Conservation (phyloP, 2,888 invertebrate species). For the Azorinus chamasolen region DNA sequence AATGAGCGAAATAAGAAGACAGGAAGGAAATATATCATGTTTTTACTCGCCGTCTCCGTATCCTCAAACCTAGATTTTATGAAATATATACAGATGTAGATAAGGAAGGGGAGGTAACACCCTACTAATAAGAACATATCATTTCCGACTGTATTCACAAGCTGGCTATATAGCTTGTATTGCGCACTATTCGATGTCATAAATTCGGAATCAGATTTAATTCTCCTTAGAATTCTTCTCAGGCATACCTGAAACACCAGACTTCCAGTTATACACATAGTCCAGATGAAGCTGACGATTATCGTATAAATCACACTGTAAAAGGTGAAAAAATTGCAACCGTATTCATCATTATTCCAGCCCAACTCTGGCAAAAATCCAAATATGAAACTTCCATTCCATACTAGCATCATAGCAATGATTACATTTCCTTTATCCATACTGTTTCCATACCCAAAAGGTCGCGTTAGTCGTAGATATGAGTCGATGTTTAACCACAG, state of each 20-base stretch:
- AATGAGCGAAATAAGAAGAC: slow-evolving; percentile 74
- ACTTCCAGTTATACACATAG: slow-evolving; percentile 57
- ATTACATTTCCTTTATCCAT: slow-evolving; percentile 79
- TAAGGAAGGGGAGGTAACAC: slow-evolving; percentile 72
- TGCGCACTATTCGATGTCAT: slow-evolving; percentile 62
- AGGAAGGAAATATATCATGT: slow-evolving; percentile 71
- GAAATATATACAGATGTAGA: slow-evolving; percentile 68
- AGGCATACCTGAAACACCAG: slow-evolving; percentile 59
- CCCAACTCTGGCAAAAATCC: slow-evolving; percentile 82
- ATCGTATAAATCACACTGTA: slow-evolving; percentile 69
- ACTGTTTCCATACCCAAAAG: slow-evolving; percentile 62
- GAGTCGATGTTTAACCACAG: slow-evolving; percentile 77
- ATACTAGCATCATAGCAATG: slow-evolving; percentile 75
- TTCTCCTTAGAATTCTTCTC: slow-evolving; percentile 21
- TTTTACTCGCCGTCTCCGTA: slow-evolving; percentile 38
- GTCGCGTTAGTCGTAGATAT: slow-evolving; percentile 70
- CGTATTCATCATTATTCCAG: slow-evolving; percentile 66
- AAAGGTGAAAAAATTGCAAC: slow-evolving; percentile 69
- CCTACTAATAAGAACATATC: slow-evolving; percentile 69
- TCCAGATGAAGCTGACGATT: slow-evolving; percentile 62
- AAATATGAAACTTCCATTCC: slow-evolving; percentile 80
- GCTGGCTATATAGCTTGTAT: slow-evolving; percentile 64
- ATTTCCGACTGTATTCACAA: slow-evolving; percentile 65
- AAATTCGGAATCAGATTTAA: slow-evolving; percentile 44
- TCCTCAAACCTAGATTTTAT: slow-evolving; percentile 46